Conservation (phyloP, 2,113 vertebrate genomes). For the Cariama cristata region DNA sequence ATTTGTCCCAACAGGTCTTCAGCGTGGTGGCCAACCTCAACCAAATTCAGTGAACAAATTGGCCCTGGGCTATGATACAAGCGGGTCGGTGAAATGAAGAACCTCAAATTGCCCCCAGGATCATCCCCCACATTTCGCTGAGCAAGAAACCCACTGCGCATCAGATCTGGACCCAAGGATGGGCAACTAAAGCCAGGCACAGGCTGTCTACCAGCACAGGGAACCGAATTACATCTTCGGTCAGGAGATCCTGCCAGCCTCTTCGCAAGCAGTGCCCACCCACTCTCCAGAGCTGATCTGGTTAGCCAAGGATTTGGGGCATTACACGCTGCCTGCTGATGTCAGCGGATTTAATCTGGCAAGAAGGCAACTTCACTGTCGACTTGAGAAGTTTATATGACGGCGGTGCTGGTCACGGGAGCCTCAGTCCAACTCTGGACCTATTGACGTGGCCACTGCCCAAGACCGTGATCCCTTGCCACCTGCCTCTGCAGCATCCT, state of each 20-base stretch:
- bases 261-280: background rate
- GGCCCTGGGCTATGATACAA: accelerated
- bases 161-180: background rate
- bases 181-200: background rate
- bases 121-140: background rate
- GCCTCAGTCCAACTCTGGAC: background rate
- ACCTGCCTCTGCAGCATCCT: background rate
- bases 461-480: background rate
- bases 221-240: background rate
- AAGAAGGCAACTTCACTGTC: background rate
- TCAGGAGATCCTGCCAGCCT: background rate
- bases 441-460: background rate
- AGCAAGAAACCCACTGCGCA: background rate
- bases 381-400: background rate
- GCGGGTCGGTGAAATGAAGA: accelerated
- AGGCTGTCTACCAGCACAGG: background rate
- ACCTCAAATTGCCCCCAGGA: background rate
- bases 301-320: background rate
- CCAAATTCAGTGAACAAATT: background rate
- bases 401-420: accelerated
- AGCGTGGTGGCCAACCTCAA: background rate
- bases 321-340: background rate
- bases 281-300: background rate
- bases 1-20: background rate
- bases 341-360: background rate